phyloP scores from a whole-genome alignment of 1,140 invertebrate genomes.

The Cryptotermes secundus region DNA sequence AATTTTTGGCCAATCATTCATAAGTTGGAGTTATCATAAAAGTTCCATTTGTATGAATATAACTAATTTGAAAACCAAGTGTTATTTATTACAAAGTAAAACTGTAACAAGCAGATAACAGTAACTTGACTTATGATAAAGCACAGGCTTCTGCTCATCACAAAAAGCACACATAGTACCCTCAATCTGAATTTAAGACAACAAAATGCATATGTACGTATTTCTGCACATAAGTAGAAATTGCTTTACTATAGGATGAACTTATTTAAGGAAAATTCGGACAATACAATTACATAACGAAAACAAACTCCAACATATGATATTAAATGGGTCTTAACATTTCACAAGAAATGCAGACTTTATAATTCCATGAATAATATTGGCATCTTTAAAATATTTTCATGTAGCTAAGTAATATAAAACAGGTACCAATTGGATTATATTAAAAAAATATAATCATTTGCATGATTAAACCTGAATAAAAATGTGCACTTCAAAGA shows the following conservation, averaged over 20 bases:
- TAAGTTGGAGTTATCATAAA: neutral
- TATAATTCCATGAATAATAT: neutral
- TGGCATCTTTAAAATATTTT: neutral
- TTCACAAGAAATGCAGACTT: neutral
- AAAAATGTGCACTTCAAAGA: neutral
- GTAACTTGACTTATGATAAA: too few relatives aligned
- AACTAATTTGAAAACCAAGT: too few relatives aligned
- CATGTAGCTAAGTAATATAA: neutral
- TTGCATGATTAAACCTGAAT: neutral
- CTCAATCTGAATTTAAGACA: too few relatives aligned
- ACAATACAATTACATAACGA: neutral
- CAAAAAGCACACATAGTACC: too few relatives aligned
- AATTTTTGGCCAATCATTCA: neutral
- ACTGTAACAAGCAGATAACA: too few relatives aligned
- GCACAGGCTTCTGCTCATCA: too few relatives aligned
- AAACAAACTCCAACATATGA: too few relatives aligned
- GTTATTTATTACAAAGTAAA: too few relatives aligned
- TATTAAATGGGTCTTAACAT: too few relatives aligned
- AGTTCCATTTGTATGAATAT: neutral
- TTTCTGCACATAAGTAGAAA: neutral
- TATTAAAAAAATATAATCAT: neutral
- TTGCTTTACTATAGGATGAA: neutral
- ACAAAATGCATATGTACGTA: too few relatives aligned
- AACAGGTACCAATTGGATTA: neutral
- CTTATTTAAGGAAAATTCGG: neutral